These are phyloP conservation scores for Drosophila kohkoa DNA, from an alignment of 1,140 invertebrate genomes.

Conservation along the genomic window DNA sequence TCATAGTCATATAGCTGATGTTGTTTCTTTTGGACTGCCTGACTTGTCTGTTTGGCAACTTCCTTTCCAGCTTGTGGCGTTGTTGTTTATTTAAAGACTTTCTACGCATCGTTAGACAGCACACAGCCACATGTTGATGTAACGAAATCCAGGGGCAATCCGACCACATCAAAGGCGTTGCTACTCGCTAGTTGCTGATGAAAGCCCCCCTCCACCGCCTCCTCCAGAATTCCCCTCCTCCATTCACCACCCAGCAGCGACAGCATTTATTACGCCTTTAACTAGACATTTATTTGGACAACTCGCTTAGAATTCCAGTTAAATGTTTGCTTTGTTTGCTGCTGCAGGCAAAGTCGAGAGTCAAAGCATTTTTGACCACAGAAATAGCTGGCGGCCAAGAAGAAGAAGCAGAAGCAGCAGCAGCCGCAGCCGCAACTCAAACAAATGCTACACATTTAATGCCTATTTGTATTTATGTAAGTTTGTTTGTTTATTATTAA, in stretches of 20 bases:
- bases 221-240: not conserved
- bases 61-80: conserved; percentile 45
- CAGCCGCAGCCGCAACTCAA: conserved; percentile 47
- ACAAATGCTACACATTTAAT: conserved; percentile 67
- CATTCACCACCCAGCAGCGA: not conserved
- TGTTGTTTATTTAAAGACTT: conserved; percentile 77
- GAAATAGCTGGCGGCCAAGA: conserved; percentile 35
- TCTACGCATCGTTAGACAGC: conserved; percentile 70
- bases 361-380: conserved; percentile 36
- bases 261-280: conserved; percentile 66
- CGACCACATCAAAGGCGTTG: conserved; percentile 69
- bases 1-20: conserved; percentile 26
- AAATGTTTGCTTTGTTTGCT: conserved; percentile 59
- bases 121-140: conserved; percentile 71
- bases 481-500: conserved; percentile 78
- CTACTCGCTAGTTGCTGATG: conserved; percentile 34
- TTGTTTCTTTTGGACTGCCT: conserved; percentile 15
- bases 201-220: conserved; percentile 15
- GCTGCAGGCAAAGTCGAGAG: conserved; percentile 32
- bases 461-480: conserved; percentile 65
- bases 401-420: conserved; percentile 11
- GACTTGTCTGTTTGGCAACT: conserved; percentile 67
- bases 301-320: conserved; percentile 68
- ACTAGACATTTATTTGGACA: conserved; percentile 46
- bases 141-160: conserved; percentile 69